Base-by-base conservation (phyloP, 1,140 invertebrate species). In the Phymorhynchus buccinoides region DNA sequence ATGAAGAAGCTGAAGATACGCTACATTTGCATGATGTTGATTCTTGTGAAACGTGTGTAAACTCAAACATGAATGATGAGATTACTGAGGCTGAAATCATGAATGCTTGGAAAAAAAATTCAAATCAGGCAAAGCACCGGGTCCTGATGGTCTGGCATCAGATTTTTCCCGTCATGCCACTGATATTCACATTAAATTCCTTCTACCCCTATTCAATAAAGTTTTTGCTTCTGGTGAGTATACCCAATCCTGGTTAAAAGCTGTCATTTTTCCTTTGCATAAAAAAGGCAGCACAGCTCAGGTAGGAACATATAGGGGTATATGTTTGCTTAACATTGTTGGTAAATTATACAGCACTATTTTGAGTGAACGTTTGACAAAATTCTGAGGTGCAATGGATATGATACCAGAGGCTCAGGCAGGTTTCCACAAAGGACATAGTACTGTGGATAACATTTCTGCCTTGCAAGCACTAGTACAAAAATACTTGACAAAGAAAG, bases 291-390 rank as follows among this genome's bases (percentile, higher is more conserved):
- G 39, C 39, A 77, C 27, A 6, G 32, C 18, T 32, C 16, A 32
- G 37, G 73, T 32, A 7, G 39, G 37, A 6, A 77, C 6, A 1
- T 77, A 32, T 18, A 77, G 73, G 12, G 73, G 73, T 1, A 77
- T 77, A 37, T 77, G n/a, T 35, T 18, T 77, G 27, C 18, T 30
- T 9, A 35, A 77, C 32, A 77, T 77, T 77, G 37, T 77, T 35
- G 39, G 73, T 12, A 77, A 35, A 41, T 77, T 77, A 77, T 77
- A 73, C 1, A 77, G 32, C 37, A 77, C 48, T 14, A 52, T 52
- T 14, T 52, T 52, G 32, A 41, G 18, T 77, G 18, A 77, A 37
- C 6, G 3, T 7, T 77, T 77, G 18, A 37, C n/a, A 77, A 35
- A 77, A 77, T 52, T 52, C 48, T 52, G 48, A 9, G 22, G 32